Conservation (phyloP, 2,113 vertebrate species). For the Taxidea taxus region DNA sequence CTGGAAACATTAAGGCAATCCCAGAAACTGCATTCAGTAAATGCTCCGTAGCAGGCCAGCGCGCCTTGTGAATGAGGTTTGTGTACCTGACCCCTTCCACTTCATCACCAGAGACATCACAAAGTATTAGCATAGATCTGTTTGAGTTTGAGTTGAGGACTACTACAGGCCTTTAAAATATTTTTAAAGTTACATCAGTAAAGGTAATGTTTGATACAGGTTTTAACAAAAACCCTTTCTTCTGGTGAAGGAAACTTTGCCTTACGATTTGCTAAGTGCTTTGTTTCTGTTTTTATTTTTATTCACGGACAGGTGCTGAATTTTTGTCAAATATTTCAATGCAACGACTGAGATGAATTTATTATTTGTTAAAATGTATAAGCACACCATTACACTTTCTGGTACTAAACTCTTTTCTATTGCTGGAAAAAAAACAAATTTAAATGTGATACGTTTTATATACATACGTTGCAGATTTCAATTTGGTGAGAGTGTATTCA, state of each 20-base stretch:
- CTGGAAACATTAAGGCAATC: background rate
- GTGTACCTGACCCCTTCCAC: background rate
- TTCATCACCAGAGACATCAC: background rate
- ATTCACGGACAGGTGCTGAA: background rate
- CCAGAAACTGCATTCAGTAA: background rate
- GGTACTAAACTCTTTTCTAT: background rate
- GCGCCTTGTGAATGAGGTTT: too few relatives aligned
- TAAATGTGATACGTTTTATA: background rate
- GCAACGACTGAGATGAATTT: background rate
- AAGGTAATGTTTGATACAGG: background rate
- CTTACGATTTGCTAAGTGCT: background rate
- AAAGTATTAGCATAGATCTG: background rate
- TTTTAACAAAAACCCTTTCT: background rate
- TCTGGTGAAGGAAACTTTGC: background rate
- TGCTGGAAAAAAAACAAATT: background rate
- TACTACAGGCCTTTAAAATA: background rate
- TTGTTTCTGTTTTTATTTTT: background rate
- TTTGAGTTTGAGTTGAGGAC: background rate
- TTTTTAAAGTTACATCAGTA: background rate
- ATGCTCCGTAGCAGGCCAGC: too few relatives aligned
- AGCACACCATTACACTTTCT: background rate
- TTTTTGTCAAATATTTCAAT: background rate
- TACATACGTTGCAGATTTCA: background rate
- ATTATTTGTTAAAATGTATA: background rate
- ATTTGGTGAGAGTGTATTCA: background rate